Percentiles rank a stretch among this genome's conserved stretches.
Conservation (phyloP, 2,797 vertebrate genomes). For the Scolopax rusticola region DNA sequence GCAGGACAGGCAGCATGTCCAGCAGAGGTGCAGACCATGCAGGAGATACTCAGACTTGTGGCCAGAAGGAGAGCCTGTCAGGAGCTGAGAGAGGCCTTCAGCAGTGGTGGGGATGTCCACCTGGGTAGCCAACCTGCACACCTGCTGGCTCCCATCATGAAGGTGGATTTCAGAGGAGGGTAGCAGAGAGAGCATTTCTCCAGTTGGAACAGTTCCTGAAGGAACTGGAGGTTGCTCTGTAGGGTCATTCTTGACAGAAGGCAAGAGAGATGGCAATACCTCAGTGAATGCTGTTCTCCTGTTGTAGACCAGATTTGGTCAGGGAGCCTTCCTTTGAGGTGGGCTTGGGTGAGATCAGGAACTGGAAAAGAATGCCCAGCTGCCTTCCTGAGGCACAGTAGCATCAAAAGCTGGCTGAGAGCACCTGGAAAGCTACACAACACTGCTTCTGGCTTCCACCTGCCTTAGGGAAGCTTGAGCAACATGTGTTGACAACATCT, state of each 20-base stretch:
- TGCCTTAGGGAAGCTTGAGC: background rate
- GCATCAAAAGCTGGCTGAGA: background rate
- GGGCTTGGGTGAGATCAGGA: background rate
- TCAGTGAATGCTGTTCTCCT: background rate
- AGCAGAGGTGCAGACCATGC: background rate
- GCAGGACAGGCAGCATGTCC: background rate
- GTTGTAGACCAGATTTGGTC: background rate
- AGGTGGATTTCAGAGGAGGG: background rate
- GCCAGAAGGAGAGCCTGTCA: background rate
- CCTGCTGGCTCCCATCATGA: background rate
- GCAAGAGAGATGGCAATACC: no score
- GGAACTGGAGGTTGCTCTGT: no score
- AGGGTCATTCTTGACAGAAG: background rate
- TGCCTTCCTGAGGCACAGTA: background rate
- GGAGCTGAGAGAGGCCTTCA: background rate
- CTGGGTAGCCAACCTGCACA: background rate
- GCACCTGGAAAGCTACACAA: background rate
- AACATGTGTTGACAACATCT: background rate
- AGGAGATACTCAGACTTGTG: background rate
- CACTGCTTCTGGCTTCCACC: background rate
- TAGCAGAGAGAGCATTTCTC: background rate
- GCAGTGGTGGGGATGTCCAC: background rate
- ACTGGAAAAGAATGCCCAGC: rapidly evolving
- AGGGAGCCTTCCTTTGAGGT: background rate
- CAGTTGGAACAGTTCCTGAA: background rate